phyloP scores from a whole-genome alignment of 2,888 invertebrate species.

The Herminia tarsipennalis region DNA sequence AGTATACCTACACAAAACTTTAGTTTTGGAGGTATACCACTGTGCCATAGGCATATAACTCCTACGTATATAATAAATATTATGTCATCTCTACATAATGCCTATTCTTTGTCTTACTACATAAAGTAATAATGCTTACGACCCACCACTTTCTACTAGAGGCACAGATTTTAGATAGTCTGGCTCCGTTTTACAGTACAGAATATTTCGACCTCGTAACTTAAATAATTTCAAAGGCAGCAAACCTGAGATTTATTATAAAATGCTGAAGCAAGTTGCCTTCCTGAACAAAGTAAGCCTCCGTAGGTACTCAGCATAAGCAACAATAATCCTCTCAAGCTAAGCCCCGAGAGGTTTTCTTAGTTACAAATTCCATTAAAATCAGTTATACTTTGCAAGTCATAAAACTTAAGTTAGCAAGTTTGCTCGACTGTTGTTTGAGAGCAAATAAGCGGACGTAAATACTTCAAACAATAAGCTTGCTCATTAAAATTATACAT shows the following conservation, averaged over 20 bases:
- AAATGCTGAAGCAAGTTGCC: neutral
- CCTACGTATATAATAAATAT: too few species aligned
- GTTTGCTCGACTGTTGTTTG: slow-evolving; percentile 15
- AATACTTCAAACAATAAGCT: slow-evolving; percentile 23
- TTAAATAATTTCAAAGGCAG: neutral
- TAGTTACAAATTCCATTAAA: slow-evolving; percentile 33
- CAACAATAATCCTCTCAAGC: slow-evolving; percentile 2
- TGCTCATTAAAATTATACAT: slow-evolving; percentile 24
- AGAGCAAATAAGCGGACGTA: slow-evolving; percentile 20
- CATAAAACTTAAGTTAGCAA: slow-evolving; percentile 28
- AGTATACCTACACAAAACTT: too few species aligned
- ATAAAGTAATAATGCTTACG: too few species aligned
- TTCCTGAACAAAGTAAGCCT: neutral
- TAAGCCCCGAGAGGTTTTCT: slow-evolving; percentile 23
- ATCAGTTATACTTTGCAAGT: slow-evolving; percentile 34
- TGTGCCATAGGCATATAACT: too few species aligned
- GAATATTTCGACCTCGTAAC: too few species aligned
- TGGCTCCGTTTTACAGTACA: too few species aligned
- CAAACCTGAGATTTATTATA: neutral
- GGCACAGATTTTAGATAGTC: too few species aligned
- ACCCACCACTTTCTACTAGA: too few species aligned
- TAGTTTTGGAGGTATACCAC: too few species aligned
- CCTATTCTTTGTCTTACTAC: too few species aligned
- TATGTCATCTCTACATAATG: too few species aligned
- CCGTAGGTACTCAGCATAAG: neutral